phyloP scores from a whole-genome alignment of 2,113 vertebrate genomes.

The Zosterops lateralis region DNA sequence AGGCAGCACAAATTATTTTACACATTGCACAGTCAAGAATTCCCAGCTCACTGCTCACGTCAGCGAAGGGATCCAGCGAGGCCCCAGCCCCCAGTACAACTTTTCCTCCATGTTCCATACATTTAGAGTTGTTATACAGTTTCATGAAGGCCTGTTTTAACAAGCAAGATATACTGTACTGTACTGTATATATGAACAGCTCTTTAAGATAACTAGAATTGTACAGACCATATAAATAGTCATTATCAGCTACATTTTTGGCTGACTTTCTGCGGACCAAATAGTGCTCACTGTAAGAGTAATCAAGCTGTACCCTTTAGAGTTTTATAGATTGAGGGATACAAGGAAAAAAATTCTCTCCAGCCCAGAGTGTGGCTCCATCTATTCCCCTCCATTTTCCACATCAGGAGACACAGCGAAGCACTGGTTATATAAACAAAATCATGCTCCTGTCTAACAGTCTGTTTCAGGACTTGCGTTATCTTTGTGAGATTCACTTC shows the following conservation, averaged over 20 bases:
- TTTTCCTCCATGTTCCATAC: slow-evolving; percentile 42
- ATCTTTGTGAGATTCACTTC: neutral
- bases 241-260: slow-evolving; percentile 66
- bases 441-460: neutral
- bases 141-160: slow-evolving; percentile 60
- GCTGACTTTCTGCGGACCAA: slow-evolving; percentile 16
- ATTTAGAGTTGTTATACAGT: slow-evolving; percentile 37
- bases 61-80: neutral
- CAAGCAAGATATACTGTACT: slow-evolving; percentile 57
- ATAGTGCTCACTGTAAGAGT: slow-evolving; percentile 46
- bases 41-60: neutral
- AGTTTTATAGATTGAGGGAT: slow-evolving; percentile 51
- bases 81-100: slow-evolving; percentile 10
- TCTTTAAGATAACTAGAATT: slow-evolving; percentile 63
- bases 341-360: slow-evolving; percentile 1
- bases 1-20: neutral
- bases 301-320: slow-evolving; percentile 45
- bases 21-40: neutral
- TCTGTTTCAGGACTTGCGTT: neutral
- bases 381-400: slow-evolving; percentile 21
- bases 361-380: neutral
- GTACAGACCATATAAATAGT: slow-evolving; percentile 59
- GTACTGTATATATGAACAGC: slow-evolving; percentile 58
- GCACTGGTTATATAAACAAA: slow-evolving; percentile 37
- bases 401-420: neutral